Conservation (phyloP, 1,140 invertebrate species). For the Drosophila saltans region DNA sequence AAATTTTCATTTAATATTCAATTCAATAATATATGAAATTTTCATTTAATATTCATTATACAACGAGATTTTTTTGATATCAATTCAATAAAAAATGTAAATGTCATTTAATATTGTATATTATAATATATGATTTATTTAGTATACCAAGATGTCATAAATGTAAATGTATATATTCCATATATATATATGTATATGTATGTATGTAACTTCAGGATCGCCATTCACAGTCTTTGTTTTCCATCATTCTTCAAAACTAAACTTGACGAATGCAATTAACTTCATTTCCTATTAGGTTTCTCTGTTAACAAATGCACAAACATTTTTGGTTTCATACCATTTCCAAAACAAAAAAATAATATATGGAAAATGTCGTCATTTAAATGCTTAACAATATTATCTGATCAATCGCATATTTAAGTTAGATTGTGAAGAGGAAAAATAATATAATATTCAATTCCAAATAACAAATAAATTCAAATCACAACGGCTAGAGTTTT, state of each 20-base stretch:
- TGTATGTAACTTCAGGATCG: slow-evolving; percentile 72
- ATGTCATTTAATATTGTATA: too few species aligned
- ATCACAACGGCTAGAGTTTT: slow-evolving; percentile 21
- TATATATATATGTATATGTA: slow-evolving; percentile 44
- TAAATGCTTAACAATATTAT: slow-evolving; percentile 25
- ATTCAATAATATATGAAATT: too few species aligned
- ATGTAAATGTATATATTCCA: slow-evolving; percentile 30
- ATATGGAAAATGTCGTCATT: slow-evolving; percentile 17
- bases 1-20: too few species aligned
- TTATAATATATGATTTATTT: too few species aligned
- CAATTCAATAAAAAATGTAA: too few species aligned
- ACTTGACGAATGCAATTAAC: slow-evolving; percentile 43
- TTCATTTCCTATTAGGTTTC: background rate
- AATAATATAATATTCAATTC: background rate
- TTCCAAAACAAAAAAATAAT: slow-evolving; percentile 12
- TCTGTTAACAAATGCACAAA: slow-evolving; percentile 36
- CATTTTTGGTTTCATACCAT: background rate
- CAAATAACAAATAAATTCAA: slow-evolving; percentile 11
- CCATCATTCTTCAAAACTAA: slow-evolving; percentile 27
- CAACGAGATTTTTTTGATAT: too few species aligned
- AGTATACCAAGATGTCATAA: too few species aligned
- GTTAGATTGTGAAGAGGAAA: background rate
- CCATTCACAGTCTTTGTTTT: slow-evolving; percentile 72
- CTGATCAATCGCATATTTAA: background rate
- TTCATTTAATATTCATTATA: too few species aligned